A percentile compares a stretch with the other conserved stretches of the same genome.
phyloP scores from a whole-genome alignment of 2,113 vertebrate species.

The Neolamprologus modestus region DNA sequence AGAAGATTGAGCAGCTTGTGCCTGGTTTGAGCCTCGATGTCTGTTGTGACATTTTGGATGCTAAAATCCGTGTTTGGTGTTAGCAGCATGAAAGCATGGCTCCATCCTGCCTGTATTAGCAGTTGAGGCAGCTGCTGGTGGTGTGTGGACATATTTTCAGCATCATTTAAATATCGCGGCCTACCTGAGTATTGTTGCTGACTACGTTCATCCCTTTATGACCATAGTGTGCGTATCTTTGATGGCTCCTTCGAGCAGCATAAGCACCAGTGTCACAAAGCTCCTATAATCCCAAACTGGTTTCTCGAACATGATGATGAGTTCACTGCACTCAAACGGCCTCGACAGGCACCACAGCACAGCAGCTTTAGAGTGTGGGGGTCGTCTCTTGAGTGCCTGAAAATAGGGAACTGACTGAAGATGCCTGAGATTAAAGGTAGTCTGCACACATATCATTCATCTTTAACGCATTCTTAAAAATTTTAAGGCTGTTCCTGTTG shows the following conservation, averaged over 20 bases:
- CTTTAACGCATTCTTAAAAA: neutral
- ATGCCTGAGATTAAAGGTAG: neutral
- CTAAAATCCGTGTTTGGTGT: neutral
- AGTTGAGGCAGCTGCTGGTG: neutral
- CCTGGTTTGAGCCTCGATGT: neutral
- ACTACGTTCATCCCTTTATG: neutral
- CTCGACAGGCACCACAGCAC: neutral
- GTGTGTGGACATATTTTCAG: neutral
- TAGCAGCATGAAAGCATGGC: neutral
- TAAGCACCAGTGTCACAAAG: neutral
- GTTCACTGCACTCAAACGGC: neutral
- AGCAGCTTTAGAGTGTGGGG: neutral
- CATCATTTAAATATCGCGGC: neutral
- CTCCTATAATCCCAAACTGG: neutral
- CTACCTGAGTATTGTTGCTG: neutral
- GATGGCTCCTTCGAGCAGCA: neutral
- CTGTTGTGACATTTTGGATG: neutral
- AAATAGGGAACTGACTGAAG: neutral
- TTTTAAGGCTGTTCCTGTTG: neutral
- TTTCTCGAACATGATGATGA: neutral
- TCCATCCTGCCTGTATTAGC: neutral
- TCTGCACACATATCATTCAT: neutral
- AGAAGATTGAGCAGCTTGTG: neutral
- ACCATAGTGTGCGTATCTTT: neutral
- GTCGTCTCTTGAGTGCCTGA: neutral